phyloP scores from a whole-genome alignment of 1,140 invertebrate species.

The Branchinecta lindahli region DNA sequence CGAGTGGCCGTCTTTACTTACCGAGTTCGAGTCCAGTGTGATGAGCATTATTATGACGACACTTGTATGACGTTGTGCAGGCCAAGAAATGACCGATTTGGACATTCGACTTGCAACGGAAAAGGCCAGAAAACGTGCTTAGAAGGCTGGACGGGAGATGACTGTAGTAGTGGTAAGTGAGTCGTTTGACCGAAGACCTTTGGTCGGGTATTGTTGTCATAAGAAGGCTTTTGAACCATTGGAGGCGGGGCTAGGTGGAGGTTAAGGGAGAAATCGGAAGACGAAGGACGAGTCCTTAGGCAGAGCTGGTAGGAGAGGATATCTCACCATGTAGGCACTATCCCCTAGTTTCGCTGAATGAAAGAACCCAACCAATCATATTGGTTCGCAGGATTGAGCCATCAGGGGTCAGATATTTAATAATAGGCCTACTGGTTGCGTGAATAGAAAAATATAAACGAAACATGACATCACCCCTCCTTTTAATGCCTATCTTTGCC shows the following conservation, averaged over 20 bases:
- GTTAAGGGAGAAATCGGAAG: neutral
- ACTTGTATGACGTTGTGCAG: constrained; percentile 33
- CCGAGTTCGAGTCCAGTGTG: constrained; percentile 33
- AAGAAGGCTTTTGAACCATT: too few relatives aligned
- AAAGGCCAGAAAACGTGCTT: constrained; percentile 31
- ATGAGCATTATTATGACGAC: constrained; percentile 33
- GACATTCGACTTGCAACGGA: constrained; percentile 35
- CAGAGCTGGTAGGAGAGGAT: too few relatives aligned
- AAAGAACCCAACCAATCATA: too few relatives aligned
- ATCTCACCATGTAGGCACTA: too few relatives aligned
- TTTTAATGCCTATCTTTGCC: too few relatives aligned
- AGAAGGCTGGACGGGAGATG: constrained; percentile 36
- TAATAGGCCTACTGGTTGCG: too few relatives aligned
- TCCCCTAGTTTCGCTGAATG: too few relatives aligned
- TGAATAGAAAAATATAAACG: too few relatives aligned
- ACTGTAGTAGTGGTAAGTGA: constrained; percentile 33
- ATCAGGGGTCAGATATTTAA: too few relatives aligned
- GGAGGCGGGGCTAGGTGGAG: neutral
- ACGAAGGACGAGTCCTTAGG: too few relatives aligned
- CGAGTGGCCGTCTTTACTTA: constrained; percentile 32
- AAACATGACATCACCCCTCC: too few relatives aligned
- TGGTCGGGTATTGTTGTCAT: neutral
- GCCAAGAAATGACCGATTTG: constrained; percentile 29
- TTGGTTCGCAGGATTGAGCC: too few relatives aligned
- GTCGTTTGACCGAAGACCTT: neutral